These are phyloP conservation scores for Rhagologus leucostigma DNA, from an alignment of 2,113 vertebrate species.

Conservation along the genomic window DNA sequence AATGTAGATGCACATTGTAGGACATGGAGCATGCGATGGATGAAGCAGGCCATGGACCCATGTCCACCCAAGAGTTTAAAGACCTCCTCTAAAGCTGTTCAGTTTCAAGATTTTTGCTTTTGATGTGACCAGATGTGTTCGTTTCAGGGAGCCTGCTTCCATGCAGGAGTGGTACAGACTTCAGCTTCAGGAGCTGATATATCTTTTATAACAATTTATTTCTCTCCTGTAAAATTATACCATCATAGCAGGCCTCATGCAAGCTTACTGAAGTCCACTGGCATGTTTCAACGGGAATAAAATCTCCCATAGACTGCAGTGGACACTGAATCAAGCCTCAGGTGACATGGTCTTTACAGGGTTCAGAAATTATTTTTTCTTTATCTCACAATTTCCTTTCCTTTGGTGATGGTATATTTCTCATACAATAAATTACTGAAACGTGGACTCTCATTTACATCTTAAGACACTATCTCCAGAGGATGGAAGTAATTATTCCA, in stretches of 20 bases:
- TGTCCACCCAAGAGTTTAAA: neutral
- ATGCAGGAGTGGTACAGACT: neutral
- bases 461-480: conserved; percentile 29
- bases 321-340: neutral
- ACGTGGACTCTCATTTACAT: conserved; percentile 40
- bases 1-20: neutral
- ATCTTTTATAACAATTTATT: neutral
- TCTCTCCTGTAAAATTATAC: neutral
- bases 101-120: neutral
- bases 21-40: neutral
- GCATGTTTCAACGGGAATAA: neutral
- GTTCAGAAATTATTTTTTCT: neutral
- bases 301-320: neutral
- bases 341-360: neutral
- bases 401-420: neutral
- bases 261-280: neutral
- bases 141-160: neutral
- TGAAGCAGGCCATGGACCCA: neutral
- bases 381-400: neutral
- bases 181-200: neutral
- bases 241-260: neutral
- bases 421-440: neutral
- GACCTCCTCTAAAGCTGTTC: neutral
- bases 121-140: neutral
- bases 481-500: conserved; percentile 47